Evolutionary conservation across 2,797 vertebrate genomes (phyloP).

Genomic region (Sorex maritimensis): DNA sequence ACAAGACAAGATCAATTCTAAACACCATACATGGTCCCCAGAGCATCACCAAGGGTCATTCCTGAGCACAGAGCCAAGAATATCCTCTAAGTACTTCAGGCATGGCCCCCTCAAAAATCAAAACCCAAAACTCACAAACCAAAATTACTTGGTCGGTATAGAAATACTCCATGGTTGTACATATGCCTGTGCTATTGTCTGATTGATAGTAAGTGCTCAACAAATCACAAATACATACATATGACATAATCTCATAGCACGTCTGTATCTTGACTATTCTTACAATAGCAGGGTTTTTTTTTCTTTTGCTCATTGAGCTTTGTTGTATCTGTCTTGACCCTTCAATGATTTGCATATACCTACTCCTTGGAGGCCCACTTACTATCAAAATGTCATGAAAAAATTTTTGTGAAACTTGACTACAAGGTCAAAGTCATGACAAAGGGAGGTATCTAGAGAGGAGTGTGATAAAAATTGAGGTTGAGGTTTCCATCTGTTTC

Average conservation of each 20-base stretch:
- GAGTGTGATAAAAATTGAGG: constrained; percentile 58
- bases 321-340: neutral
- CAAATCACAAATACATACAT: neutral
- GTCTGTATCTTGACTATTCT: neutral
- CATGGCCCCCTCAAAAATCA: no score
- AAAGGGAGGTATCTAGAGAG: constrained; percentile 54
- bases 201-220: neutral
- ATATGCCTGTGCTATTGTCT: neutral
- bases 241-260: neutral
- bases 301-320: neutral
- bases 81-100: no score
- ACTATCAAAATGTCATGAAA: constrained; percentile 65
- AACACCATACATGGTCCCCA: no score
- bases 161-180: neutral
- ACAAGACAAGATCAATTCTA: no score
- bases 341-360: constrained; percentile 43
- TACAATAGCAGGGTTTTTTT: constrained; percentile 1
- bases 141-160: neutral
- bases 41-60: no score
- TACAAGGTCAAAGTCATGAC: constrained; percentile 47
- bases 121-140: neutral
- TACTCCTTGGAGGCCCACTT: constrained; percentile 53
- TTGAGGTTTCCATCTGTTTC: constrained; percentile 45
- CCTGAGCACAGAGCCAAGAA: no score
- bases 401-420: constrained; percentile 65